Evolutionary conservation across 1,140 invertebrate genomes (phyloP).

Genomic region (Chrysoperla carnea): DNA sequence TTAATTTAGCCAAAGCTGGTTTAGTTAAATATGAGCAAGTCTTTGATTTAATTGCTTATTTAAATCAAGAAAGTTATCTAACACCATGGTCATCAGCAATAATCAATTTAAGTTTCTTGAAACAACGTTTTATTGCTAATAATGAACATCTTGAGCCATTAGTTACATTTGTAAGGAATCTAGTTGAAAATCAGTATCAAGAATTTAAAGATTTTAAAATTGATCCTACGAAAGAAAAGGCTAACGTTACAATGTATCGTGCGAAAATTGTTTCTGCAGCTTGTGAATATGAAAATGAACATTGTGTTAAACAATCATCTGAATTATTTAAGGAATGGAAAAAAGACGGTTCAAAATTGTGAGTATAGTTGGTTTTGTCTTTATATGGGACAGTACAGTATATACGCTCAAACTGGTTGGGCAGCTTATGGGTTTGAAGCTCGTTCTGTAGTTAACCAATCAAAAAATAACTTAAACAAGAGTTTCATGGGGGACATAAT

Average conservation of each 20-base stretch:
- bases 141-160: conserved; percentile 9
- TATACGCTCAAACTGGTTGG: too few species aligned
- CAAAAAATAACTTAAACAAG: too few species aligned
- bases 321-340: conserved; percentile 12
- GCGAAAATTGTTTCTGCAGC: conserved; percentile 5
- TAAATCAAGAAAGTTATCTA: conserved; percentile 39
- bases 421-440: too few species aligned
- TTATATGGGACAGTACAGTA: background rate
- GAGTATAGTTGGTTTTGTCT: conserved; percentile 3
- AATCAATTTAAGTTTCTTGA: conserved; percentile 28
- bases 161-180: conserved; percentile 6
- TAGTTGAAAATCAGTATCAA: conserved; percentile 7
- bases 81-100: conserved; percentile 44
- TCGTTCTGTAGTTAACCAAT: too few species aligned
- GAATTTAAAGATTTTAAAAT: conserved; percentile 13
- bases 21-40: conserved; percentile 25
- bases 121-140: conserved; percentile 23
- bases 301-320: conserved; percentile 24
- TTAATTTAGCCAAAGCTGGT: conserved; percentile 34
- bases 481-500: too few species aligned
- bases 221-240: too few species aligned
- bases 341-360: conserved; percentile 6
- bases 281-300: conserved; percentile 26
- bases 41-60: conserved; percentile 35
- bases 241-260: too few species aligned